Conservation (phyloP, 1,140 invertebrate genomes). For the Caerostris darwini region DNA sequence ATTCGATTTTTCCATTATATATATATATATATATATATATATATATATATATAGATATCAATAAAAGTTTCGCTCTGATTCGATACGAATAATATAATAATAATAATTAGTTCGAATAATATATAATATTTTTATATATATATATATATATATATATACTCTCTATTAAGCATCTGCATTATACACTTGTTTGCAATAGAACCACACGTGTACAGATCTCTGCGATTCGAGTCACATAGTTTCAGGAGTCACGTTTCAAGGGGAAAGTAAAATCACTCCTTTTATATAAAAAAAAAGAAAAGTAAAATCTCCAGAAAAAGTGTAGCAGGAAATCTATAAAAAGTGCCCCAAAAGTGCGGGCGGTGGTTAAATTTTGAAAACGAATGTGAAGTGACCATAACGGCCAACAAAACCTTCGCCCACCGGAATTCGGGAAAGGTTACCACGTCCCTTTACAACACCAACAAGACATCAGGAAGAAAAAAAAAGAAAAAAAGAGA, state of each 20-base stretch:
- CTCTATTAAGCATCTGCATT: too few relatives aligned
- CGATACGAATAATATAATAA: too few relatives aligned
- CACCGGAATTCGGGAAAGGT: background rate
- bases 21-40: too few relatives aligned
- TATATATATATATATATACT: too few relatives aligned
- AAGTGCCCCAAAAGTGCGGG: background rate
- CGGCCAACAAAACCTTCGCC: background rate
- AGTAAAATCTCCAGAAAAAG: background rate
- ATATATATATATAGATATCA: too few relatives aligned
- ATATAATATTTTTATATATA: too few relatives aligned
- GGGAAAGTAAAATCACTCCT: background rate
- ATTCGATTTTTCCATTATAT: too few relatives aligned
- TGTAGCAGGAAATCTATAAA: background rate
- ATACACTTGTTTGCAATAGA: too few relatives aligned
- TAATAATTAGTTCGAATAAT: too few relatives aligned
- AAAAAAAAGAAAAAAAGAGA: background rate
- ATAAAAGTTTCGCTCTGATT: too few relatives aligned
- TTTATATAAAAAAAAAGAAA: background rate
- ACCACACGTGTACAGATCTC: background rate
- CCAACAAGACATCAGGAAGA: background rate
- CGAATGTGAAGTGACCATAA: conserved; percentile 11
- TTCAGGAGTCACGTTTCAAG: background rate
- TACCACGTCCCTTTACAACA: background rate
- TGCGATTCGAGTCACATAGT: background rate
- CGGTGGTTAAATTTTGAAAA: conserved; percentile 23